These are phyloP conservation scores for Dallia pectoralis DNA, from an alignment of 2,797 vertebrate species.

Conservation along the genomic window DNA sequence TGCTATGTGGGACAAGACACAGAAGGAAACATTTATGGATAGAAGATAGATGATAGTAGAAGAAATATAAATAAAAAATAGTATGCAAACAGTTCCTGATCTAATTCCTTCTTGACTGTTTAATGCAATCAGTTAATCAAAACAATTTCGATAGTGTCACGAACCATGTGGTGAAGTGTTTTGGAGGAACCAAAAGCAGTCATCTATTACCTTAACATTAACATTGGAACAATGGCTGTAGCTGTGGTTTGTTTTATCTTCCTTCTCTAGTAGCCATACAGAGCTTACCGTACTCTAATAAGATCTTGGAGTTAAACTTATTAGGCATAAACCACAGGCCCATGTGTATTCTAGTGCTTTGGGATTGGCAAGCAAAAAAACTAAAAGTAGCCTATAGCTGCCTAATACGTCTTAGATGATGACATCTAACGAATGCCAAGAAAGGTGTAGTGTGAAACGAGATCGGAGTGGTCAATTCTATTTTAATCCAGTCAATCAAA, in stretches of 20 bases:
- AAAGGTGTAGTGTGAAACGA: background rate
- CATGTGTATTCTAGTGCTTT: conserved; percentile 12
- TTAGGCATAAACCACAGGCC: conserved; percentile 14
- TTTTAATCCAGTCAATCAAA: background rate
- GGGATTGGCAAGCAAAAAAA: background rate
- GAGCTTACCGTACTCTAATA: conserved; percentile 14
- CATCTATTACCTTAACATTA: background rate
- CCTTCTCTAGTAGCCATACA: background rate
- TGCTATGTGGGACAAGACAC: no score
- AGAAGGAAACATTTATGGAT: no score
- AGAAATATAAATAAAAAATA: no score
- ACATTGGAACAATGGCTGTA: background rate
- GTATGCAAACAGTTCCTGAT: no score
- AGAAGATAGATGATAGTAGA: no score
- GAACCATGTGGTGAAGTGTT: no score
- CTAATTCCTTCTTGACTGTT: no score
- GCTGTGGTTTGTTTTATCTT: background rate
- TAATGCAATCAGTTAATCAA: no score
- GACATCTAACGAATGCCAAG: background rate
- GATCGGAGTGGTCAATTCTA: background rate
- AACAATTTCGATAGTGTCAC: no score
- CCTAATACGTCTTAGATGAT: background rate
- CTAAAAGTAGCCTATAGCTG: background rate
- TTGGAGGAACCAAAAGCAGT: no score
- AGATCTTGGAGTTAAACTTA: conserved; percentile 26